Base-by-base conservation (phyloP, 1,140 invertebrate species). In the Hypsibius dujardini region DNA sequence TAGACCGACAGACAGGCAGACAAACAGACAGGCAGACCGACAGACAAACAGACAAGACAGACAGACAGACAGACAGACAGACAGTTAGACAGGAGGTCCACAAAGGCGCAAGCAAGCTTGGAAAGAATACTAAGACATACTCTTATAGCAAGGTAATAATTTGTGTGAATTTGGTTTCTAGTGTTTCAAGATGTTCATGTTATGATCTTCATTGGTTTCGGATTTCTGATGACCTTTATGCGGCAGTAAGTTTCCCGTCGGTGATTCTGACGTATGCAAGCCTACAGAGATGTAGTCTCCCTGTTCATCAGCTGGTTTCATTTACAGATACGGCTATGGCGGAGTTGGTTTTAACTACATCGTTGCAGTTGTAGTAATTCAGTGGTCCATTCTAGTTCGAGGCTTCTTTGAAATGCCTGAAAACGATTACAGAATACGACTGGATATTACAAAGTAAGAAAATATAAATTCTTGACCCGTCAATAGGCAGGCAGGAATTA, bases 161-260 rank as follows among this genome's bases (percentile, higher is more conserved):
- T 2, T 2, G 3, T 70, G 46, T 70, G 50, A 47, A 56, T 60
- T 12, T 46, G 59, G 62, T 42, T 67, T 83, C 71, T 78, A 91
- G 89, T 92, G 82, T 95, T 93, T 78, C 90, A 95, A 83, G 92
- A 94, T 80, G 87, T 95, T 0, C 91, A 95, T 80, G 90, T 94
- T 2, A 96, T 97, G 93, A 92, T 98, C 76, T 95, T 93, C 81
- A 85, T 96, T 74, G 94, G 94, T 73, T 95, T 96, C 77, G 93
- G 92, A 0, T 97, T 93, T 77, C 81, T 97, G 72, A 96, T 97
- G 92, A 94, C 91, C 0, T 97, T 96, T 77, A 80, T 96, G 40
- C 88, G 88, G 76, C 85, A 86, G 74, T 96, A 96, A 67, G 12
- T 67, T 7, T 12, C 7, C n/a, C 50, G 7, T 56, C n/a, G 28